Evolutionary conservation across 2,888 invertebrate genomes (phyloP).

Genomic region (Patella ulyssiponensis): DNA sequence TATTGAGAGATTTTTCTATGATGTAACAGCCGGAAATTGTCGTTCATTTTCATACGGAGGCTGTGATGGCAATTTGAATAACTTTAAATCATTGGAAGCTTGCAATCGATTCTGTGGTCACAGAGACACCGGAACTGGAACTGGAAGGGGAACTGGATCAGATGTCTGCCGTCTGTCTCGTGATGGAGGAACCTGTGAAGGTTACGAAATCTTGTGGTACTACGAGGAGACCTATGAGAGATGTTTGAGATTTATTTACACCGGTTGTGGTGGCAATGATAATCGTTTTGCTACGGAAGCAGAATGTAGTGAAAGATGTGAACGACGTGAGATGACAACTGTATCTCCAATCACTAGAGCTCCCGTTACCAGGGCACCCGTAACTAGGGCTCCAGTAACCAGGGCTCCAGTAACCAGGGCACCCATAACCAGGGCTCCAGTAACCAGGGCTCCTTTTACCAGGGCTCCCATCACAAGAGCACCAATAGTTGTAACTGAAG

Average conservation of each 20-base stretch:
- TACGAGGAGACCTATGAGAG: slow-evolving; percentile 78
- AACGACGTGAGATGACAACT: background rate
- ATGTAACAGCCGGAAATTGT: slow-evolving; percentile 79
- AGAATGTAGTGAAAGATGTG: slow-evolving; percentile 52
- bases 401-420: background rate
- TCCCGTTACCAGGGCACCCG: background rate
- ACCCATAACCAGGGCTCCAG: slow-evolving; percentile 16
- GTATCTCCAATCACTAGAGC: background rate
- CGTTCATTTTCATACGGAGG: slow-evolving; percentile 88
- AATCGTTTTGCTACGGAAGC: slow-evolving; percentile 79
- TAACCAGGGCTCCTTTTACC: background rate
- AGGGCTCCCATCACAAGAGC: no score
- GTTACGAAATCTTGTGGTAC: slow-evolving; percentile 76
- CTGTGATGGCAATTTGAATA: slow-evolving; percentile 85
- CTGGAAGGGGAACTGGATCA: no score
- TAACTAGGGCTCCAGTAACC: background rate
- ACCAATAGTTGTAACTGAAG: no score
- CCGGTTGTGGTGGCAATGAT: slow-evolving; percentile 88
- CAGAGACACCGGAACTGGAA: background rate
- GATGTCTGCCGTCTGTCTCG: slow-evolving; percentile 34
- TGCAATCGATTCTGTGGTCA: slow-evolving; percentile 45
- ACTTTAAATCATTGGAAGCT: slow-evolving; percentile 54
- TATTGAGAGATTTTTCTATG: slow-evolving; percentile 73
- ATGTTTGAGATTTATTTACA: slow-evolving; percentile 83
- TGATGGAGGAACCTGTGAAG: slow-evolving; percentile 43